A percentile compares a stretch with the other conserved stretches of the same genome.
Conservation (phyloP, 2,113 vertebrate species). For the Urocolius indicus region DNA sequence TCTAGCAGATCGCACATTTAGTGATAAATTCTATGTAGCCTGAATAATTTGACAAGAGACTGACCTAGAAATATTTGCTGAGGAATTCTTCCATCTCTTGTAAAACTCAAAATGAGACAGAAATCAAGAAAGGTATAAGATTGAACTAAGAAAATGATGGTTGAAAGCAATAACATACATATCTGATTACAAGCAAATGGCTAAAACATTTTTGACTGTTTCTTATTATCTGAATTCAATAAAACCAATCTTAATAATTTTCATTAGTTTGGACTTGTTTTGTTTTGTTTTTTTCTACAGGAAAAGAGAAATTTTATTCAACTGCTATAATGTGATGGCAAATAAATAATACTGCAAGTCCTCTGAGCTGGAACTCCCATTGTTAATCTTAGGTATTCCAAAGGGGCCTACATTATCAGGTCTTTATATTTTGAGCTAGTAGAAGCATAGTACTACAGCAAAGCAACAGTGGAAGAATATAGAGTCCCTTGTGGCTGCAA, state of each 20-base stretch:
- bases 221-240: not conserved
- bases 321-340: not conserved
- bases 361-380: not conserved
- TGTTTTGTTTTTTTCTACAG: not conserved
- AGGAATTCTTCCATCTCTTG: not conserved
- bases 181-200: not conserved
- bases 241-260: not conserved
- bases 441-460: constrained; percentile 44
- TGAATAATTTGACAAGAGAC: not conserved
- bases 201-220: not conserved
- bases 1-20: not conserved
- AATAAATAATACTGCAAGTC: constrained; percentile 1
- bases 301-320: not conserved
- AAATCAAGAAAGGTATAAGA: not conserved
- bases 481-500: constrained; percentile 51
- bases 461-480: constrained; percentile 45
- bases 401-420: not conserved
- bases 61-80: constrained; percentile 17
- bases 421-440: constrained; percentile 56
- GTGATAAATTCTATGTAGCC: not conserved
- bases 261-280: not conserved
- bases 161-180: not conserved
- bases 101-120: not conserved
- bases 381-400: constrained; percentile 25
- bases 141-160: not conserved